Base-by-base conservation (phyloP, 2,888 invertebrate species). In the Megamerina dolium region DNA sequence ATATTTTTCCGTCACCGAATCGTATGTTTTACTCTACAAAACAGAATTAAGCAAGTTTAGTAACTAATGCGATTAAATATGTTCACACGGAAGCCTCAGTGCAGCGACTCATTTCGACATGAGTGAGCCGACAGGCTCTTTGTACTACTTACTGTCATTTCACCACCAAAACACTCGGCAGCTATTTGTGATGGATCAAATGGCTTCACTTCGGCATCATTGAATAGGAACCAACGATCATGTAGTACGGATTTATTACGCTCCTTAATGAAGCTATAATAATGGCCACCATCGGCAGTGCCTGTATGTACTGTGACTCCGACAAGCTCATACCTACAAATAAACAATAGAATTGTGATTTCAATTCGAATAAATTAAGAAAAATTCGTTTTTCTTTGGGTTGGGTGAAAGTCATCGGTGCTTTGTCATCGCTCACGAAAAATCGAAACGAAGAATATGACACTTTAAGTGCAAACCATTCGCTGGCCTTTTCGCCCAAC, bases 231-330 rank as follows among this genome's bases (percentile, higher is more conserved):
- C 94, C 93, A 94, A 57, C 92, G 89, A 73, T 94, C 93, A 23
- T 77, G 77, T 37, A 75, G 79, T 1, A 74, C 76, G 34, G 54
- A 60, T 45, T 82, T 78, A 52, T 79, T 81, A 27, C 92, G 78
- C 73, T 94, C 94, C 53, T 92, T 81, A 50, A 95, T 95, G 69
- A 95, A 95, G 75, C 87, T 87, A 73, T 94, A 94, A 72, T 95
- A 95, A 72, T 95, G 95, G 0, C 95, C 95, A 41, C 94, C 94
- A 69, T 95, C 95, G 2, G 95, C 95, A 0, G 93, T 95, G n/a
- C 95, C 95, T 13, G 95, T 95, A 73, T 95, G 95, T 0, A 95
- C 95, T 0, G 95, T 95, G 10, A 95, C 93, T 10, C 95, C 95
- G 49, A 90, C 90, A 50, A 92, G 70, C 68, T 90, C 89, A 72